Conservation (phyloP, 1,140 invertebrate species). For the Agrilus planipennis region DNA sequence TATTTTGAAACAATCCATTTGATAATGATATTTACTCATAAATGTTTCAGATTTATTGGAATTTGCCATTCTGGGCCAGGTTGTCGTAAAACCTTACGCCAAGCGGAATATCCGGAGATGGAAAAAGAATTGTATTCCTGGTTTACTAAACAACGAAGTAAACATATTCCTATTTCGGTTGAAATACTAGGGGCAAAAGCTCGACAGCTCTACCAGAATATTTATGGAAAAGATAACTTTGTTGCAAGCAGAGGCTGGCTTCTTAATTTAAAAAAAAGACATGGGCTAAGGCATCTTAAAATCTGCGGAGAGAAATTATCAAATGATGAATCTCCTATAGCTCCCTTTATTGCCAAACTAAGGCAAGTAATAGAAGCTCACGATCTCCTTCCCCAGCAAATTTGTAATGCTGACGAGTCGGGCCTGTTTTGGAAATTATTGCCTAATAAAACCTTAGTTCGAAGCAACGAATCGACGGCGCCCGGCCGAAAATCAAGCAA, state of each 20-base stretch:
- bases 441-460: slow-evolving; percentile 6
- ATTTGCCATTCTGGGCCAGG: slow-evolving; percentile 3
- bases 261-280: slow-evolving; percentile 1
- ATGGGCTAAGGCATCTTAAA: slow-evolving; percentile 1
- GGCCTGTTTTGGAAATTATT: slow-evolving; percentile 24
- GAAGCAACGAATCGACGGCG: slow-evolving; percentile 3
- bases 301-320: background rate
- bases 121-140: slow-evolving; percentile 1
- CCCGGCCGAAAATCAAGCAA: slow-evolving; percentile 8
- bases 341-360: slow-evolving; percentile 2
- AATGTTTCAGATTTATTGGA: background rate
- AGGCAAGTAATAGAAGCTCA: slow-evolving; percentile 1
- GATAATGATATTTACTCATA: background rate
- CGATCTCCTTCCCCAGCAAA: slow-evolving; percentile 8
- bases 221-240: slow-evolving; percentile 2
- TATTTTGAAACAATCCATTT: background rate
- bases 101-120: slow-evolving; percentile 6
- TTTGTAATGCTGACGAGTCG: slow-evolving; percentile 35
- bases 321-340: background rate
- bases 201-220: background rate
- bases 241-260: slow-evolving; percentile 2
- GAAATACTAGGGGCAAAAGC: slow-evolving; percentile 2
- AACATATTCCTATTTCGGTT: background rate
- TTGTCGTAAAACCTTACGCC: slow-evolving; percentile 3
- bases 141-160: background rate